These are phyloP conservation scores for Lutjanus campechanus DNA, from an alignment of 2,797 vertebrate genomes.

Conservation along the genomic window DNA sequence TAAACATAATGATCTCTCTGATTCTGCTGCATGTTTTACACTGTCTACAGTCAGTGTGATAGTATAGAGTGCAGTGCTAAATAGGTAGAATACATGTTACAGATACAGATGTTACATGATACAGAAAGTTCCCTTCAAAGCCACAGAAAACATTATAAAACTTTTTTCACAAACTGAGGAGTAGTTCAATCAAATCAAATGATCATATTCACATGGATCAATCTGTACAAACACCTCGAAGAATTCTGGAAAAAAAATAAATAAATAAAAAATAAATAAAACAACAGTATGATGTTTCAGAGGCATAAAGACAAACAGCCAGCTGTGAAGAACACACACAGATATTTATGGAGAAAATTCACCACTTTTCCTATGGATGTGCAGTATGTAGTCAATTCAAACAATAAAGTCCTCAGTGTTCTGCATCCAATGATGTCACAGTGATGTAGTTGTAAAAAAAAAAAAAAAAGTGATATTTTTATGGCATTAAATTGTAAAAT, in stretches of 20 bases:
- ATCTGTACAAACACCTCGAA: background rate
- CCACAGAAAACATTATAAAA: background rate
- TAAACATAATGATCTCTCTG: background rate
- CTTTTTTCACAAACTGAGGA: background rate
- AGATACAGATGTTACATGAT: no score
- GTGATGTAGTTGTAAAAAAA: no score
- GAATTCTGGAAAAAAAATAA: background rate
- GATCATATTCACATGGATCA: background rate
- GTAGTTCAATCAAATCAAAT: background rate
- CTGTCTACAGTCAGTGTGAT: background rate
- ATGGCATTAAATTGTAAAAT: no score
- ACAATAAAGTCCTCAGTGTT: no score
- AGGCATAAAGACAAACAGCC: background rate
- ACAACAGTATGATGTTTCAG: background rate
- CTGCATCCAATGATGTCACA: no score
- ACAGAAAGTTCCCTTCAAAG: background rate
- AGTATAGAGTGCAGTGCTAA: background rate
- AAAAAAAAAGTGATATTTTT: no score
- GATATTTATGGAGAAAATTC: no score
- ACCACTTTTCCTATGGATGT: no score
- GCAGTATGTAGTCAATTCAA: no score
- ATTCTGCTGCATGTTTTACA: no score
- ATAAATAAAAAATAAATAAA: no score
- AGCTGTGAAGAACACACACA: background rate
- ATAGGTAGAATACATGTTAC: background rate